Evolutionary conservation across 1,140 invertebrate genomes (phyloP), one percentile per base, ranked within the genome.

Genomic region (Lucilia cuprina): DNA sequence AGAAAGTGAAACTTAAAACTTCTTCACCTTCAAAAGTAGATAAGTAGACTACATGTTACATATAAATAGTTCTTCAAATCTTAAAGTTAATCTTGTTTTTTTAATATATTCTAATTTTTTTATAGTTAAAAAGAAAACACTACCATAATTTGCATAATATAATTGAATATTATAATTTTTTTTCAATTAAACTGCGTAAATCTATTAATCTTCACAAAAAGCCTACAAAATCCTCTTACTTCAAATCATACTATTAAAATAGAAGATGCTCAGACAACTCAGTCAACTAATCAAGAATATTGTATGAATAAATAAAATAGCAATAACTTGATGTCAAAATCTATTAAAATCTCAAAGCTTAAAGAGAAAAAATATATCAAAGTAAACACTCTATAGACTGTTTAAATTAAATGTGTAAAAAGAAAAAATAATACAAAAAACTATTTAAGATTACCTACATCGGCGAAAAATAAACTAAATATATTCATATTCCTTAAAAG

Each of bases 311-410:
- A 78, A 78, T 47, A 80, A 80, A 80, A 19, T 49, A 19, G 25
- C 47, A 47, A 80, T 80, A 80, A 80, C 77, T 80, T 80, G 77
- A 80, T 80, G 77, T 80, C 77, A 80, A 80, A 80, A 47, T 80
- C 77, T 80, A 80, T 80, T 80, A 80, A 80, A 80, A 50, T 80
- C 19, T 12, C 12, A 25, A 70, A 70, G 65, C 21, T 70, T 5
- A 21, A 70, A 19, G n/a, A 8, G 1, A 55, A 55, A 55, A 55
- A 55, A 49, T 10, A 55, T 10, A 55, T 12, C 17, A 55, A 13
- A n/a, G 50, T 17, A 55, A 55, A 55, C 50, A 55, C 50, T 55
- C 50, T 55, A 55, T n/a, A 55, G 2, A n/a, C 50, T 55, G 17
- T 55, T 41, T 41, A 41, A 41, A 41, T 41, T 41, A 41, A 41